A percentile compares a stretch with the other conserved stretches of the same genome.
Evolutionary conservation across 2,888 invertebrate species (phyloP).

Genomic region (Nezara viridula): DNA sequence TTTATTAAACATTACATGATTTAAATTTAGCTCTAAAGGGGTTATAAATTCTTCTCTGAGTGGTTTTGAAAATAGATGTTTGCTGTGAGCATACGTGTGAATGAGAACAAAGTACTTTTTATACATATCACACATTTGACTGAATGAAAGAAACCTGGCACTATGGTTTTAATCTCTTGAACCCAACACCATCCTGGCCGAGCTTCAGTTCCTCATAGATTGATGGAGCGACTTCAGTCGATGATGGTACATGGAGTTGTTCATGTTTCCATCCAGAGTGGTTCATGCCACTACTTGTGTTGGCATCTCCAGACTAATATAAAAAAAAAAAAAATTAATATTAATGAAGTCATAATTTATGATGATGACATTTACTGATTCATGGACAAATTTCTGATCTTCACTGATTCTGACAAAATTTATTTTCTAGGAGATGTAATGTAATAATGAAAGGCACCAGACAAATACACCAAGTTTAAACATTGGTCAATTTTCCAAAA

Average conservation of each 20-base stretch:
- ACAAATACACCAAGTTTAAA: no score
- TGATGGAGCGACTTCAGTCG: constrained; percentile 80
- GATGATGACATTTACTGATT: no score
- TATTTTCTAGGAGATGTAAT: no score
- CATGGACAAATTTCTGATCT: no score
- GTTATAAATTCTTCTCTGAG: constrained; percentile 37
- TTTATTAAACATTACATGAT: constrained; percentile 51
- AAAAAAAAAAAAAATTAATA: background rate
- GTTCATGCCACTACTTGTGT: constrained; percentile 60
- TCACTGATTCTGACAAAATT: no score
- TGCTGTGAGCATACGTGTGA: constrained; percentile 42
- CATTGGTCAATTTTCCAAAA: no score
- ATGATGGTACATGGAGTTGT: constrained; percentile 74
- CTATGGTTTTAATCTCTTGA: constrained; percentile 84
- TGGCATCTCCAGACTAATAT: constrained; percentile 3
- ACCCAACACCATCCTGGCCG: constrained; percentile 84
- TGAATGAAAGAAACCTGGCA: constrained; percentile 62
- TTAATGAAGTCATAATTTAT: background rate
- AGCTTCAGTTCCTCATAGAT: constrained; percentile 87
- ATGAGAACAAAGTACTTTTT: constrained; percentile 40
- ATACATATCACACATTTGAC: constrained; percentile 63
- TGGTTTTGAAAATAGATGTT: constrained; percentile 48
- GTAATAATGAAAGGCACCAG: no score
- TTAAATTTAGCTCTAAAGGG: constrained; percentile 42
- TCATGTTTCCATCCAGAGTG: constrained; percentile 77